Evolutionary conservation across 2,797 vertebrate species (phyloP), one percentile per base, ranked within the genome.

Genomic region (Holocentrus rufus): DNA sequence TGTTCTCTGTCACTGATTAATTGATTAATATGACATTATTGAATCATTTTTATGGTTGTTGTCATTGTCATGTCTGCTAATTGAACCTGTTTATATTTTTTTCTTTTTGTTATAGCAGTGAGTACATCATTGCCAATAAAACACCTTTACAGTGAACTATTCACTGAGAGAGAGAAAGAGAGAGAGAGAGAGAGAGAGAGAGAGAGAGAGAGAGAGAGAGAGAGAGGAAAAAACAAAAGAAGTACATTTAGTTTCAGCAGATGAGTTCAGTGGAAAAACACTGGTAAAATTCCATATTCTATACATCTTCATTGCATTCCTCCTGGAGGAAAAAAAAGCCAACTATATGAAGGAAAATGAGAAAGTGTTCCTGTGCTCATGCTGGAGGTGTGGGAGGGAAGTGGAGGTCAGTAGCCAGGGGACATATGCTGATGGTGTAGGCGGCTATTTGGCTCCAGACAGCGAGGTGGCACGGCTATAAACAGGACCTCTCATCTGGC

Each of bases 401-500:
- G 68, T 31, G 60, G 61, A 77, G 84, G 83, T 80, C 65, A 75
- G 79, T 64, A 25, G 46, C 63, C 62, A 18, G 58, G 69, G 80
- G 76, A 83, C 71, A 54, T 30, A 39, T 22, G 64, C 55, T 83
- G 77, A 58, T 30, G 69, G 50, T 69, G 81, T 88, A 81, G 88
- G 85, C 47, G 58, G 85, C 65, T 84, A 30, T 80, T 72, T 88
- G 87, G 88, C 84, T 88, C 60, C 52, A 84, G 81, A 87, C 80
- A 83, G 81, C 50, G 71, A 75, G 78, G 88, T 81, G 83, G 89
- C 85, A 69, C 53, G 3, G 70, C 65, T 84, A 78, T 86, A 90
- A 91, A 90, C 74, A 77, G 69, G 85, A 88, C 85, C 83, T 86
- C 76, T 89, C 83, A 74, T 79, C 69, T 77, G 83, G 81, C 86